Percentiles rank a stretch among this genome's conserved stretches.
Evolutionary conservation across 1,140 invertebrate species (phyloP).

Genomic region (Aphelenchoides fujianensis): DNA sequence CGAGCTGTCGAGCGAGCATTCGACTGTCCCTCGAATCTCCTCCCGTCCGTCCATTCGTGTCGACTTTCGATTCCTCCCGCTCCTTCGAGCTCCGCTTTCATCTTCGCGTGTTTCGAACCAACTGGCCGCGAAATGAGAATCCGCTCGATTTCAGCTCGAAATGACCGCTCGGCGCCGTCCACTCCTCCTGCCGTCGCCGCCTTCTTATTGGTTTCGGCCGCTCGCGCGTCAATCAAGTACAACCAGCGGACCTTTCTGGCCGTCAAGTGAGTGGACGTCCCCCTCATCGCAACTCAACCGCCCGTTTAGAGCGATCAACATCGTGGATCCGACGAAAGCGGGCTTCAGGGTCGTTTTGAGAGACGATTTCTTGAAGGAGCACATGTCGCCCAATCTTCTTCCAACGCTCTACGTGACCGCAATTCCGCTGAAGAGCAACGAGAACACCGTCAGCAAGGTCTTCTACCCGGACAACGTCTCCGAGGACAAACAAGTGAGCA

Average conservation of each 20-base stretch:
- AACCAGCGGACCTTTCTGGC: slow-evolving; percentile 37
- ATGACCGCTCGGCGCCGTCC: background rate
- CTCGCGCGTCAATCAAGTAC: slow-evolving; percentile 37
- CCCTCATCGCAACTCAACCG: background rate
- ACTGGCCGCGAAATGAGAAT: too few species aligned
- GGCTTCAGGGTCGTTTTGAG: slow-evolving; percentile 42
- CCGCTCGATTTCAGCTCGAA: slow-evolving; percentile 9
- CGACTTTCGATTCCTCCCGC: background rate
- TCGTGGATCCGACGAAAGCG: slow-evolving; percentile 48
- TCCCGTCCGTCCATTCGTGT: slow-evolving; percentile 2
- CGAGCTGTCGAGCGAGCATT: background rate
- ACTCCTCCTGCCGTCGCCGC: background rate
- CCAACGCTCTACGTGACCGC: slow-evolving; percentile 47
- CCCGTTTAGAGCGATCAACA: slow-evolving; percentile 43
- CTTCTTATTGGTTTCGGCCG: background rate
- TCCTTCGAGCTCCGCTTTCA: background rate
- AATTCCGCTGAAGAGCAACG: slow-evolving; percentile 41
- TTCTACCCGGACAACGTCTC: slow-evolving; percentile 46
- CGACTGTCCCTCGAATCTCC: background rate
- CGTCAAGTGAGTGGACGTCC: slow-evolving; percentile 35
- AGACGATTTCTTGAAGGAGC: slow-evolving; percentile 44
- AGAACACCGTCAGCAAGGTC: slow-evolving; percentile 40
- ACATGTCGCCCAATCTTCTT: slow-evolving; percentile 41
- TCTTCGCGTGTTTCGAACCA: too few species aligned
- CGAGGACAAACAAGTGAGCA: slow-evolving; percentile 46